Evolutionary conservation across 2,888 invertebrate species (phyloP), one percentile per base, ranked within the genome.

Genomic region (Smittia aterrima): DNA sequence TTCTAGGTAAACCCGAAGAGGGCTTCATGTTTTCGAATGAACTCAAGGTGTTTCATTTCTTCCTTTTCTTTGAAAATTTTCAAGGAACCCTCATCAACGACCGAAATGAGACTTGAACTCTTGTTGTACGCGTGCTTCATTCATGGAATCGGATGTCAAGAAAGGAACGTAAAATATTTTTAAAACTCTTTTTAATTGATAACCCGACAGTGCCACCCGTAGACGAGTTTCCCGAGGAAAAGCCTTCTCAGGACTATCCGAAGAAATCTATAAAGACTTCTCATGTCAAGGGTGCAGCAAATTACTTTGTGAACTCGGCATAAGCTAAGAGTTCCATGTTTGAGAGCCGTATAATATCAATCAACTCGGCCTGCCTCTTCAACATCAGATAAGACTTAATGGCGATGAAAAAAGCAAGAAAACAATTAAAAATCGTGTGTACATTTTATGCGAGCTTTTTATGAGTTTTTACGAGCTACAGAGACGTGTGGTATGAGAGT

Each of bases 21-120:
- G 18, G 58, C 20, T 18, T 64, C 27, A 1, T 64, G 20, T 64
- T 64, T 64, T 64, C 64, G 22, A 4, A 64, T n/a, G 64, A 64
- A 64, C 64, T 64, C 64, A 64, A 64, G 64, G 64, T 64, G 64
- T 13, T 64, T 22, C 58, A 18, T 58, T 22, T 58, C 58, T 58
- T 47, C 58, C 18, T 11, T 20, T 64, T 64, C 64, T 25, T 25
- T 3, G 11, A 9, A 64, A 58, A 64, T 58, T 22, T 11, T 47
- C 16, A 47, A 47, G 16, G 47, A 47, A 47, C 47, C 47, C 47
- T 47, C 47, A 11, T 47, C 47, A 16, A 47, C 47, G 47, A 47
- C 9, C 13, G n/a, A 47, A 47, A 58, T 18, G 22, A 58, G 47
- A 47, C 47, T 47, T 47, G 2, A 11, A 47, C 2, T 11, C 11